These are phyloP conservation scores for Glareola pratincola DNA, from an alignment of 2,113 vertebrate genomes.

Conservation along the genomic window DNA sequence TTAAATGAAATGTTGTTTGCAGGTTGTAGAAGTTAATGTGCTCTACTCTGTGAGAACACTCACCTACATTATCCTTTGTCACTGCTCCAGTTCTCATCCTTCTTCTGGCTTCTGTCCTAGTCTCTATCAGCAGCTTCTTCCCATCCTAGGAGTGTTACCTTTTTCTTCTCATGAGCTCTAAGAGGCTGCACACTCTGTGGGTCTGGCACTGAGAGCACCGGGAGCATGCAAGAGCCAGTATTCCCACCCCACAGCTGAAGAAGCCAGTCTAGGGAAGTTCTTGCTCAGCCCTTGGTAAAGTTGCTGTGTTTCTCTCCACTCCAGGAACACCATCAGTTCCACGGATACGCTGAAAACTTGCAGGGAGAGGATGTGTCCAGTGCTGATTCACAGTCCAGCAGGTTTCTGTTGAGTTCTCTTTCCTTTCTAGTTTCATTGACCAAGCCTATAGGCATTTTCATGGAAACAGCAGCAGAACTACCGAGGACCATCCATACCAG, in stretches of 20 bases:
- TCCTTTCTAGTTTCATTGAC: background rate
- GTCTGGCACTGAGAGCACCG: background rate
- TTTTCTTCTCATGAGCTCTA: background rate
- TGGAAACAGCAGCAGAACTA: background rate
- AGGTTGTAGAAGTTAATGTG: background rate
- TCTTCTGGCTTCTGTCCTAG: background rate
- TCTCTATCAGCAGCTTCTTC: background rate
- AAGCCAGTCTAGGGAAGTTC: background rate
- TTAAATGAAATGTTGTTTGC: background rate
- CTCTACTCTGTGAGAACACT: background rate
- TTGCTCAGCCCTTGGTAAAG: background rate
- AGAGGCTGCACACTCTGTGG: rapidly evolving
- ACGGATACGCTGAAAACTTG: background rate
- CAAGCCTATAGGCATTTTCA: background rate
- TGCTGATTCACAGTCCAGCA: background rate
- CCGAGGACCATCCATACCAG: background rate
- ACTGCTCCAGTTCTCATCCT: background rate
- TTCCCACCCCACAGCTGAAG: rapidly evolving
- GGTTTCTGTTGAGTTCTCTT: background rate
- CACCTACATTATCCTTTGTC: background rate
- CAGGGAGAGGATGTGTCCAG: background rate
- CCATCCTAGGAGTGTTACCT: background rate
- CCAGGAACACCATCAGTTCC: background rate
- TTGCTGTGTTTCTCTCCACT: background rate
- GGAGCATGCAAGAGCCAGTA: background rate